phyloP scores from a whole-genome alignment of 2,888 invertebrate species.

The Graphium colonna region DNA sequence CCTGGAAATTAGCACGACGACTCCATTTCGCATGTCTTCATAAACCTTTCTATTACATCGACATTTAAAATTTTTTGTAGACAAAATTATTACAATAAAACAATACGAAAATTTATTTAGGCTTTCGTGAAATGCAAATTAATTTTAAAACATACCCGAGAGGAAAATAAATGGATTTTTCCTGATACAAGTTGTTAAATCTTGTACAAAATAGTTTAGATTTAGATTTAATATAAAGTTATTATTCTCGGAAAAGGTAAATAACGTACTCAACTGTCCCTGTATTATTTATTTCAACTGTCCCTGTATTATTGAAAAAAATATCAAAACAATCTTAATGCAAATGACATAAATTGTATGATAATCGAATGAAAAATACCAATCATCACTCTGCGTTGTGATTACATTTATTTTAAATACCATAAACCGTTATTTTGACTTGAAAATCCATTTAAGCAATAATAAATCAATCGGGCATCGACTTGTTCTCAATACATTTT shows the following conservation, averaged over 20 bases:
- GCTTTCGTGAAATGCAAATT: no score
- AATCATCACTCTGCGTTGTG: not conserved
- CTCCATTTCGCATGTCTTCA: not conserved
- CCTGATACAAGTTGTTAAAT: no score
- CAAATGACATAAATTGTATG: no score
- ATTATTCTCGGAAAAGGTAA: no score
- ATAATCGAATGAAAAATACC: not conserved
- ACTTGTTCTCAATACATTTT: not conserved
- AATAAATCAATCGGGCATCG: not conserved
- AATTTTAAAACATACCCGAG: no score
- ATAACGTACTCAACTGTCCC: no score
- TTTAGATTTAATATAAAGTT: no score
- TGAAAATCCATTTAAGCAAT: not conserved
- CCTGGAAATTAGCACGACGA: not conserved
- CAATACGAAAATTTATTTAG: no score
- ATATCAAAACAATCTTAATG: not conserved
- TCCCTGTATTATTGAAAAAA: not conserved
- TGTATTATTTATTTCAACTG: no score
- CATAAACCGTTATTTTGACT: not conserved
- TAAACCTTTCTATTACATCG: not conserved
- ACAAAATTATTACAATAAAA: no score
- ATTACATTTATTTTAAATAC: not conserved
- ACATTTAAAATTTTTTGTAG: constrained; percentile 3
- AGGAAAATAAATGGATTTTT: no score
- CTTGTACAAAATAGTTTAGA: no score